Conservation (phyloP, 2,888 invertebrate species). For the Cecidostiba fungosa region DNA sequence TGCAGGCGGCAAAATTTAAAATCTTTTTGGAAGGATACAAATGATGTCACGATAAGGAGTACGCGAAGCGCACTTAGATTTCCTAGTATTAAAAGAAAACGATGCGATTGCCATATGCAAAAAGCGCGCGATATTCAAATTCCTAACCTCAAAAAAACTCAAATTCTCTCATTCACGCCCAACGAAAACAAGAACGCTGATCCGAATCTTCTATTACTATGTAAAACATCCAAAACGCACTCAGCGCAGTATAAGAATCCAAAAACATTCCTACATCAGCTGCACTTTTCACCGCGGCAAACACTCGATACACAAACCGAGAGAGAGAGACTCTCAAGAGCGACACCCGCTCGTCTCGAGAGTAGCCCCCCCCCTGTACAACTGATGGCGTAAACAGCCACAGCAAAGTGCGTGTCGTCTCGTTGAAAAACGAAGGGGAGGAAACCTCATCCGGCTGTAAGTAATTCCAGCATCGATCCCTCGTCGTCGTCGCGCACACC, state of each 20-base stretch:
- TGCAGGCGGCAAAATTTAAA: too few relatives aligned
- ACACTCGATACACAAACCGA: neutral
- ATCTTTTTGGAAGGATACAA: too few relatives aligned
- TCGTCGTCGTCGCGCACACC: neutral
- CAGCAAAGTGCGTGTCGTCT: slow-evolving; percentile 3
- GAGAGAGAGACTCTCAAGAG: neutral
- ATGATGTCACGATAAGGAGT: too few relatives aligned
- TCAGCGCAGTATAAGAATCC: neutral
- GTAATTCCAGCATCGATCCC: slow-evolving; percentile 28
- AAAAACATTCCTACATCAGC: neutral
- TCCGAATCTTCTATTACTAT: too few relatives aligned
- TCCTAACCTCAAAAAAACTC: too few relatives aligned
- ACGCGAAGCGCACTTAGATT: too few relatives aligned
- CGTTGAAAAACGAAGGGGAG: neutral
- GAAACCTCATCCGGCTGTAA: neutral
- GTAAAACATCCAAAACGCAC: too few relatives aligned
- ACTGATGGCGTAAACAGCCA: neutral
- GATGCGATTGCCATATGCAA: too few relatives aligned
- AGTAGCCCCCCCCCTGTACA: neutral
- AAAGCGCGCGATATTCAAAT: too few relatives aligned
- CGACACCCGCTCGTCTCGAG: neutral
- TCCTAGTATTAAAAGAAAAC: too few relatives aligned
- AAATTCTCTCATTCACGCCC: too few relatives aligned
- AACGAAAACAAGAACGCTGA: too few relatives aligned
- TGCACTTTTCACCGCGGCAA: neutral